These are phyloP conservation scores for Salvelinus alpinus DNA, from an alignment of 2,113 vertebrate genomes.

Conservation along the genomic window DNA sequence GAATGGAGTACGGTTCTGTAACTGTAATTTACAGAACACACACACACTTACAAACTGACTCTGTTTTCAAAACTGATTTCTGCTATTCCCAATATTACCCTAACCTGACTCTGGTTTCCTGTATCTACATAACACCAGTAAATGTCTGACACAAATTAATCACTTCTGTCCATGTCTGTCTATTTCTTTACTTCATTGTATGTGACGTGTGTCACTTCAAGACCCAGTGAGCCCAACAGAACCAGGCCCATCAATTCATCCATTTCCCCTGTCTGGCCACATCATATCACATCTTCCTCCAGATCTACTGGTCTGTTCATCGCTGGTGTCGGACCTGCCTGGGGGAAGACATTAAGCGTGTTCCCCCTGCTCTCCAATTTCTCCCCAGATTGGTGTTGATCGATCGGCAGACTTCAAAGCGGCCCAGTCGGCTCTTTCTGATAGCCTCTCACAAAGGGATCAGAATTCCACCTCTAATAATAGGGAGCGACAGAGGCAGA, in stretches of 20 bases:
- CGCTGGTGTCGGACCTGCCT: constrained; percentile 26
- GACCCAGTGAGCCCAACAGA: constrained; percentile 5
- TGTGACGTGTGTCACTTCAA: constrained; percentile 7
- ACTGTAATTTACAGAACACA: neutral
- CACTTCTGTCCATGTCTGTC: neutral
- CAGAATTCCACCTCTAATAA: constrained; percentile 45
- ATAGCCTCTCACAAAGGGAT: constrained; percentile 26
- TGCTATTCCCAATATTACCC: neutral
- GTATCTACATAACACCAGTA: neutral
- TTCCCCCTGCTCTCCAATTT: constrained; percentile 35
- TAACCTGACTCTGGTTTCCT: neutral
- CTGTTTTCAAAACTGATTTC: neutral
- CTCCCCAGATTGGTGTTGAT: constrained; percentile 46
- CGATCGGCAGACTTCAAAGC: constrained; percentile 31
- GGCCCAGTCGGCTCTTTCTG: constrained; percentile 31
- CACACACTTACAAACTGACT: neutral
- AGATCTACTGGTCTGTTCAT: neutral
- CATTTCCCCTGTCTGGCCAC: constrained; percentile 7
- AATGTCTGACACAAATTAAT: constrained; percentile 1
- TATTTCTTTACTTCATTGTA: neutral
- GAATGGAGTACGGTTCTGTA: constrained; percentile 1
- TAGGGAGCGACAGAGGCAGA: constrained; percentile 17
- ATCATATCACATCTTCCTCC: constrained; percentile 12
- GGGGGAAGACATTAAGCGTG: constrained; percentile 47
- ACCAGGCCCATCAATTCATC: constrained; percentile 8